Evolutionary conservation across 92 coral and sea anemone species (phyloP).

Genomic region (Siderastrea siderea): DNA sequence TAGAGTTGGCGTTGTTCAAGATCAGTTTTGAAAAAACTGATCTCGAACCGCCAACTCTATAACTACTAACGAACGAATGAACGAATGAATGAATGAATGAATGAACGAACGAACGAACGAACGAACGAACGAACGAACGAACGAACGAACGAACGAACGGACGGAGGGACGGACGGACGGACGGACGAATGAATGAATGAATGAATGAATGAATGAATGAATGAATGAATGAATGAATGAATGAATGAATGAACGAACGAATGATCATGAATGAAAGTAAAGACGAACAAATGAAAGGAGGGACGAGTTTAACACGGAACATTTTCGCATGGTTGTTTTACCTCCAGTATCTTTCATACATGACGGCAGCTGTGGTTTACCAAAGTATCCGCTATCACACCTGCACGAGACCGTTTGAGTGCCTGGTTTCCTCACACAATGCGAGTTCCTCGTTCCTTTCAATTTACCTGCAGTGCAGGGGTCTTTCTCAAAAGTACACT

Average conservation of each 20-base stretch:
- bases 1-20: too few relatives aligned
- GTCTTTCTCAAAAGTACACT: background rate
- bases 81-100: too few relatives aligned
- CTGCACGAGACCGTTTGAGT: background rate
- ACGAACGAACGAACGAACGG: too few relatives aligned
- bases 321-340: background rate
- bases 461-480: background rate
- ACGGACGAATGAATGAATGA: background rate
- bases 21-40: too few relatives aligned
- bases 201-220: constrained; percentile 14
- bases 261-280: background rate
- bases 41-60: too few relatives aligned
- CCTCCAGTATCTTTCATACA: constrained; percentile 27
- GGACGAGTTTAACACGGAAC: background rate
- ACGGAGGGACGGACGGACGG: too few relatives aligned
- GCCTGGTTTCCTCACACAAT: constrained; percentile 11
- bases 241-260: constrained; percentile 9
- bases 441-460: background rate
- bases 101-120: too few relatives aligned
- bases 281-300: background rate
- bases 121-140: too few relatives aligned
- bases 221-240: constrained; percentile 16
- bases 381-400: constrained; percentile 8
- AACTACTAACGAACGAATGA: too few relatives aligned
- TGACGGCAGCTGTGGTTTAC: background rate